Base-by-base conservation (phyloP, 2,888 invertebrate species). In the Oxyteleia sp. region DNA sequence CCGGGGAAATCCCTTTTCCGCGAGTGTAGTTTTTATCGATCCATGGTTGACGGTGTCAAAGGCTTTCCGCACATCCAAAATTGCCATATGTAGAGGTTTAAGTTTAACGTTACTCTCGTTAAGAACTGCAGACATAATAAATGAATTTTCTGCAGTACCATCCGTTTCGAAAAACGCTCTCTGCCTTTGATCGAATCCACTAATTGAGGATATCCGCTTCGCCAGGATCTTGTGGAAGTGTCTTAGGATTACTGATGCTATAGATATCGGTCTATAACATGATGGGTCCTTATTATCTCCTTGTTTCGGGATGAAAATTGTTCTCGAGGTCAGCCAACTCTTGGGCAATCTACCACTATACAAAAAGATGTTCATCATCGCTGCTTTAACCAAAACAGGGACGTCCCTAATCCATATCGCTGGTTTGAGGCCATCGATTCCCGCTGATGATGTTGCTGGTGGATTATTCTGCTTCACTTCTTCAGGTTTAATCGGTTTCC, bases 171-270 rank as follows among this genome's bases (percentile, higher is more conserved):
- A n/a, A 10, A 32, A 32, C 3, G 5, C 3, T 32, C 32, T 3
- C 8, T 32, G 32, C 1, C 32, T 3, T 1, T 4, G 5, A 8
- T 32, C 32, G 1, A 32, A 7, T 32, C 3, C 8, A 8, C 8
- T 8, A 7, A 8, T 8, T 1, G 8, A 7, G 1, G 5, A 7
- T 32, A 32, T 32, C 8, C 32, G 32, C 1, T 32, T 8, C 0
- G 87, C 87, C 0, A 87, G 15, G 23, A 87, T 79, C 8, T 82
- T 82, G 0, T 85, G 85, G 0, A 85, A 43, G 2, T 79, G 84
- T 3, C 85, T 10, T 7, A 80, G 80, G 0, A 71, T 38, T 1
- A 80, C 82, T 3, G 81, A 83, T 11, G 72, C 13, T n/a, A 76
- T 38, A 13, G 38, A 35, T n/a, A 76, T 63, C 11, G 66, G 66